Evolutionary conservation across 2,113 vertebrate genomes (phyloP), one percentile per base, ranked within the genome.

Genomic region (Stigmatopora argus): DNA sequence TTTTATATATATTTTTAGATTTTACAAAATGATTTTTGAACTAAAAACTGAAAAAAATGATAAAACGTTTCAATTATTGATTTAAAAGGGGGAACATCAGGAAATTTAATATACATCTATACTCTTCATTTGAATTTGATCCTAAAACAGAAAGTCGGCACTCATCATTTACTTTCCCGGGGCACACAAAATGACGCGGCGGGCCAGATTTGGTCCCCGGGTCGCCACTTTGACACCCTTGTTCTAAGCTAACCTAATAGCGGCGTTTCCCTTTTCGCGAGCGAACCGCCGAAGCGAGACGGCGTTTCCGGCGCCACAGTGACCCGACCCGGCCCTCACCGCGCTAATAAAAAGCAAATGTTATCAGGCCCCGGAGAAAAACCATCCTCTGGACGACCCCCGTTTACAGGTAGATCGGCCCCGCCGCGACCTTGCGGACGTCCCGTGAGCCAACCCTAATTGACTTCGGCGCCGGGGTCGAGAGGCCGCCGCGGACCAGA

Each of bases 351-450:
- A 68, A 86, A 75, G 74, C 76, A 83, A 86, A 86, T 70, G 60
- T 78, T 79, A 79, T 80, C 74, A 70, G 56, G 62, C 72, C 71
- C 73, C 80, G 41, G 70, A 64, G 60, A 70, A 61, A 74, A 67
- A 26, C 58, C 35, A 60, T 71, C 70, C 62, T 65, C 57, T 57
- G 23, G 65, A 15, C 70, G 84, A 72, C 86, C 74, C 68, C 66
- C 71, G 67, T 82, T 83, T 80, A 72, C 73, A 85, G 80, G 74
- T 83, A 83, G 47, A 12, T 17, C 78, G 75, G 83, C 86, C 82
- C 75, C 47, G 17, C 45, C 14, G 23, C 85, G 71, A 86, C 80
- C 81, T 66, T 23, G 0, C 51, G 52, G 69, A 70, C 59, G 45
- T 75, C 79, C 65, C 63, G 64, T 55, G 46, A 78, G 69, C 63